Conservation (phyloP, 92 coral and sea anemone genomes). For the Meandrina meandrites region DNA sequence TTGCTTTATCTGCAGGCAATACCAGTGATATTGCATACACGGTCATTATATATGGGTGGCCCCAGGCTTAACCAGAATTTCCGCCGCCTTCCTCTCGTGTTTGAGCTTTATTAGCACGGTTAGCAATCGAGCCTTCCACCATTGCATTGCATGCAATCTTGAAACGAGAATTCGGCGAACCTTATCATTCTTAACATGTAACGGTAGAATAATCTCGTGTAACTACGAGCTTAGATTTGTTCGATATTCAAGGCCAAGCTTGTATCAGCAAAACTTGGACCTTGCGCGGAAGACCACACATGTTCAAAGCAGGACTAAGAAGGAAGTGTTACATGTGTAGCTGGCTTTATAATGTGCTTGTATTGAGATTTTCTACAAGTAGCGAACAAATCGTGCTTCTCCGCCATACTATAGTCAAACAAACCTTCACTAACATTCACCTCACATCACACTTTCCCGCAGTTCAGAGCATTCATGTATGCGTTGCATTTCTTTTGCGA, state of each 20-base stretch:
- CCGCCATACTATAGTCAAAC: neutral
- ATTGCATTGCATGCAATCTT: neutral
- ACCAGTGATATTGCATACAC: neutral
- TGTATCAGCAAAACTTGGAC: neutral
- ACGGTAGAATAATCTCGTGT: neutral
- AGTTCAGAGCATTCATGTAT: too few relatives aligned
- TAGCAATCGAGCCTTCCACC: neutral
- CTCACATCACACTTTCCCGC: too few relatives aligned
- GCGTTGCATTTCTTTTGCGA: too few relatives aligned
- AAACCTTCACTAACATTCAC: too few relatives aligned
- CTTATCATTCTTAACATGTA: neutral
- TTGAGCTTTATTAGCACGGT: neutral
- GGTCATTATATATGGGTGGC: neutral
- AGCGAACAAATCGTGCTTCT: neutral
- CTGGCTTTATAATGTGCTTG: neutral
- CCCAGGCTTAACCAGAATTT: neutral
- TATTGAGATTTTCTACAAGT: neutral
- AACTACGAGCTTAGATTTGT: neutral
- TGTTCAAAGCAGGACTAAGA: neutral
- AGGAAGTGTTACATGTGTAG: neutral
- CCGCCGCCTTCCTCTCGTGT: neutral
- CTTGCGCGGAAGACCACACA: slow-evolving; percentile 6
- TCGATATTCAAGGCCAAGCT: neutral
- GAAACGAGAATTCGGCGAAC: neutral
- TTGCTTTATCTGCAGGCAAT: neutral